Evolutionary conservation across 1,140 invertebrate species (phyloP), one percentile per base, ranked within the genome.

Genomic region (Drosophila pachea): DNA sequence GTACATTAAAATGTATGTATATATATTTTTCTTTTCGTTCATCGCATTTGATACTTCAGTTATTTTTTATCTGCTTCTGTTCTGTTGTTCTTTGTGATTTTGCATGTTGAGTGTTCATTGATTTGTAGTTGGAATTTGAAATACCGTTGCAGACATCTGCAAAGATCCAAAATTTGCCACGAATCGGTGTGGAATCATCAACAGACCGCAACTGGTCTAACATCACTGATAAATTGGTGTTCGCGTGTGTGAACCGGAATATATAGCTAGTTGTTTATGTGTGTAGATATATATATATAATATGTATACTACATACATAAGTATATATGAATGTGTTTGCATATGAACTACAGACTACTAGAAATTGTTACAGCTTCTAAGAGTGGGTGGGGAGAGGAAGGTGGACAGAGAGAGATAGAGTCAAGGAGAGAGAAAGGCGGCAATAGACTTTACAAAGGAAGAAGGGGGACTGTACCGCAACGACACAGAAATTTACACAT

Each of bases 1-100:
- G 55, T 86, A 86, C 82, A 86, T 86, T 86, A 77, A 86, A 84
- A 86, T 86, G 65, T 77, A 79, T 60, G 73, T 86, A 79, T 84
- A 78, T 83, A 78, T 74, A 68, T 74, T 68, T 75, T 65, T 72
- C 58, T 47, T 58, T 58, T 68, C 65, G 11, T 54, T 45, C 56
- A 54, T 67, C 64, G 62, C 64, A 47, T 66, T 66, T 65, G 62
- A 65, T 65, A 70, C 48, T 65, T 66, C 62, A 56, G 22, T 22
- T 56, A 48, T 43, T 66, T 40, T 48, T 36, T 45, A 56, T 63
- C 59, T 69, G 56, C 48, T 32, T 22, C 22, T 61, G 36, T 64
- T 35, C 38, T 7, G 32, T 54, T 71, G 31, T 55, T 8, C 47
- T n/a, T 52, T 63, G 11, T 52, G 43, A 31, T 55, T 68, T 22